Evolutionary conservation across 92 coral and sea anemone species (phyloP).

Genomic region (Palythoa caribaeorum): DNA sequence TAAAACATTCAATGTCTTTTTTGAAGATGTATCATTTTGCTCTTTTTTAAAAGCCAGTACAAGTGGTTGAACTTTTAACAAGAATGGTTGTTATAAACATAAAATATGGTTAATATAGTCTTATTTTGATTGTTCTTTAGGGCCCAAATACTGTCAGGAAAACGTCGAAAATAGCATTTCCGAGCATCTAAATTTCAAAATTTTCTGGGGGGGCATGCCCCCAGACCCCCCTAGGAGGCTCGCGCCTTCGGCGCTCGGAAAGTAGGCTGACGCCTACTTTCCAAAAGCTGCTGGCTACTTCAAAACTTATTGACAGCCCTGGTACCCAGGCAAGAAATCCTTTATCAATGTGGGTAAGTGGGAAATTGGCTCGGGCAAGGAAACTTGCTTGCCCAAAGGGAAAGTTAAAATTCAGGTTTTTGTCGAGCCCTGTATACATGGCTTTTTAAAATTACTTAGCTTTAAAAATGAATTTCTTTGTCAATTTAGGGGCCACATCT

Average conservation of each 20-base stretch:
- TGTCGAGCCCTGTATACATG: no score
- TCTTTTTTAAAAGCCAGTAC: constrained; percentile 56
- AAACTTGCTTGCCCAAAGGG: no score
- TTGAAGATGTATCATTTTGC: constrained; percentile 55
- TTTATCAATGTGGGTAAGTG: no score
- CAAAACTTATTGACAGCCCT: constrained; percentile 53
- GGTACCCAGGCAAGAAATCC: not conserved
- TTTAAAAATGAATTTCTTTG: no score
- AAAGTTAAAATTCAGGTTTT: no score
- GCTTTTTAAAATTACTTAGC: no score
- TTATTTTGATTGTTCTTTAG: constrained; percentile 25
- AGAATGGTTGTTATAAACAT: constrained; percentile 52
- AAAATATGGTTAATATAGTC: constrained; percentile 44
- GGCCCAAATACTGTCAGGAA: constrained; percentile 48
- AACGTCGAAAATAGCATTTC: constrained; percentile 26
- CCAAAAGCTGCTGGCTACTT: constrained; percentile 8
- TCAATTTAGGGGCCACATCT: no score
- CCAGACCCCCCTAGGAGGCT: no score
- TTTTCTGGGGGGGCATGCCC: no score
- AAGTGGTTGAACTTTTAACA: constrained; percentile 38
- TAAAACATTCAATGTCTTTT: constrained; percentile 45
- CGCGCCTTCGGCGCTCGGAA: no score
- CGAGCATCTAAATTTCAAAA: no score
- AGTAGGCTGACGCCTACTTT: constrained; percentile 27
- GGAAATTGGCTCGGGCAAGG: no score